Conservation (phyloP, 2,797 vertebrate species). For the Poeciliopsis presidionis region DNA sequence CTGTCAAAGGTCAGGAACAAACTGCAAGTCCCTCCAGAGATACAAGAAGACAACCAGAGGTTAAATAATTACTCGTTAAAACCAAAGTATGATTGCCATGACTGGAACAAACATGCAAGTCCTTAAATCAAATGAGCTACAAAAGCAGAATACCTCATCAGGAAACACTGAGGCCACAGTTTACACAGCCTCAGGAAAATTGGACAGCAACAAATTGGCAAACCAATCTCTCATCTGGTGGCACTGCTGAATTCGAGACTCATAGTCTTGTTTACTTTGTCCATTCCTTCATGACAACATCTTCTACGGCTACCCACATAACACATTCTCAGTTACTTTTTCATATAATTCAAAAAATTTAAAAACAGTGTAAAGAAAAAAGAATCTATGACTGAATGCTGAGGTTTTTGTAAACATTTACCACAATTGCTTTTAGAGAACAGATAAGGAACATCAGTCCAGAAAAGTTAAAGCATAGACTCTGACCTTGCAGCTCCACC, state of each 20-base stretch:
- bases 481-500: constrained; percentile 69
- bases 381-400: neutral
- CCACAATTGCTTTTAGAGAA: neutral
- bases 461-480: neutral
- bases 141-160: neutral
- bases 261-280: too few species aligned
- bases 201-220: too few species aligned
- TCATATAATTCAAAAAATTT: neutral
- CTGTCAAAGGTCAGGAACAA: neutral
- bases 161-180: neutral
- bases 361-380: constrained; percentile 6
- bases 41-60: neutral
- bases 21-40: neutral
- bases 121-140: neutral
- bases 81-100: neutral
- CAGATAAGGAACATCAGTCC: neutral
- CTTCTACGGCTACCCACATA: neutral
- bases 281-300: neutral
- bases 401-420: neutral
- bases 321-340: neutral
- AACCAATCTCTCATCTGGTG: too few species aligned
- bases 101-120: neutral
- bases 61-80: neutral
- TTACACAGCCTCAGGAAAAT: neutral
- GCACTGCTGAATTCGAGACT: too few species aligned